Evolutionary conservation across 1,140 invertebrate species (phyloP), one percentile per base, ranked within the genome.

Genomic region (Atopsyche davidsoni): DNA sequence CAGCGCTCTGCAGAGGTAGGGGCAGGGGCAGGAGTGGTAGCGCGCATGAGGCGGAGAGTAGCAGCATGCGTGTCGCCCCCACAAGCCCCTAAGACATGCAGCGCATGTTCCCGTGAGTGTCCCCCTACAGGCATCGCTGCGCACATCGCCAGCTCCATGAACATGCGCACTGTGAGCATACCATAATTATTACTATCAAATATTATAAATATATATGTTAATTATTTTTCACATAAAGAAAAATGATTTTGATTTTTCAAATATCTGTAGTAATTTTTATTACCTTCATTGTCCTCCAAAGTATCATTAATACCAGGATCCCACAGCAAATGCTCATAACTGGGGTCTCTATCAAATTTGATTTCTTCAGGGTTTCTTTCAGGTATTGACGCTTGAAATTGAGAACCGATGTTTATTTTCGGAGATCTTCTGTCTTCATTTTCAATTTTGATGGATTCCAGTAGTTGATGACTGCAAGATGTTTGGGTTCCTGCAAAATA

Each of bases 21-120:
- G 16, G 84, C 83, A 6, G 81, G 81, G 2, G 79, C 79, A 51
- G 86, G 80, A 43, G 84, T 57, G 73, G 40, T 32, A 11, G 19
- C 34, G n/a, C 44, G 72, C 85, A 89, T 87, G 46, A 96, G 73
- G 55, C 82, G 82, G 53, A 93, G 67, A 70, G 93, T 88, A 40
- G 92, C 92, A 44, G 92, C 88, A 62, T 89, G 82, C 55, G 95
- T 83, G 70, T 94, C 87, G 51, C 92, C 93, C 51, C 83, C 79
- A 60, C 83, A 86, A 69, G 92, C 80, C 56, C 90, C 83, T 51
- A 98, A 73, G 32, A 96, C 76, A 67, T 96, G 90, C 55, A 97
- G 78, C 51, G 94, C 94, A 64, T 91, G 89, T 70, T 98, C 95
- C 62, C 93, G 90, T 69, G 96, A 95, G 64, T 89, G 83, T 47